These are phyloP conservation scores for Zosterops lateralis DNA, from an alignment of 2,113 vertebrate genomes.

Conservation along the genomic window DNA sequence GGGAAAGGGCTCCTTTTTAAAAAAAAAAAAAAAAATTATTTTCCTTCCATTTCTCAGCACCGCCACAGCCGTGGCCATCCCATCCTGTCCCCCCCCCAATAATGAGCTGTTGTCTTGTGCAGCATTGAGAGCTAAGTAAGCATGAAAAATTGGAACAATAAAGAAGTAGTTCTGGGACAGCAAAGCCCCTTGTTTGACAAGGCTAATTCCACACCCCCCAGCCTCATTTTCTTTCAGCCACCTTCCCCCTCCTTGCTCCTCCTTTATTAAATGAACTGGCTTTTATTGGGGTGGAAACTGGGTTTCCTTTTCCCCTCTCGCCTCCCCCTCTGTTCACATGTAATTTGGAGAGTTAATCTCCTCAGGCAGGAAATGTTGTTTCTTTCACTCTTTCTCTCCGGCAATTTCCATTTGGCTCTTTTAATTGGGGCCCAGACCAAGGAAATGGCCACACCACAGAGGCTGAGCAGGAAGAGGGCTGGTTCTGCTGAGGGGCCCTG, in stretches of 20 bases:
- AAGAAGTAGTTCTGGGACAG: conserved; percentile 78
- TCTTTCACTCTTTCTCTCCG: conserved; percentile 57
- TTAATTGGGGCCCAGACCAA: conserved; percentile 65
- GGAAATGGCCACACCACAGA: conserved; percentile 19
- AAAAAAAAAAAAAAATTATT: conserved; percentile 12
- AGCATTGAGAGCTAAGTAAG: conserved; percentile 90
- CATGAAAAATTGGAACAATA: conserved; percentile 90
- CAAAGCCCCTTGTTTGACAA: conserved; percentile 91
- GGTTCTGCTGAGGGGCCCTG: neutral
- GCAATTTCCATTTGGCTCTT: conserved; percentile 56
- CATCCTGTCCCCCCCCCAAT: conserved; percentile 51
- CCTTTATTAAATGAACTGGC: conserved; percentile 83
- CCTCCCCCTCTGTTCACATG: conserved; percentile 55
- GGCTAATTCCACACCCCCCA: conserved; percentile 80
- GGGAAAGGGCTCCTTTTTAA: neutral
- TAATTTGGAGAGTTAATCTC: conserved; percentile 73
- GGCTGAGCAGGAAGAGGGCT: conserved; percentile 22
- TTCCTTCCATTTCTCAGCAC: conserved; percentile 26
- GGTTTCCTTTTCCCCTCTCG: conserved; percentile 79
- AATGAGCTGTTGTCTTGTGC: conserved; percentile 82
- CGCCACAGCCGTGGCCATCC: neutral
- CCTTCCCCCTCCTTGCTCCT: conserved; percentile 52
- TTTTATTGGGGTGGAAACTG: conserved; percentile 79
- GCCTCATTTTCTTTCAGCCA: conserved; percentile 68
- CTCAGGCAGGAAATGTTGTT: conserved; percentile 67